A percentile compares a stretch with the other conserved stretches of the same genome.
phyloP scores from a whole-genome alignment of 1,140 invertebrate genomes.

The Phenacoccus solenopsis region DNA sequence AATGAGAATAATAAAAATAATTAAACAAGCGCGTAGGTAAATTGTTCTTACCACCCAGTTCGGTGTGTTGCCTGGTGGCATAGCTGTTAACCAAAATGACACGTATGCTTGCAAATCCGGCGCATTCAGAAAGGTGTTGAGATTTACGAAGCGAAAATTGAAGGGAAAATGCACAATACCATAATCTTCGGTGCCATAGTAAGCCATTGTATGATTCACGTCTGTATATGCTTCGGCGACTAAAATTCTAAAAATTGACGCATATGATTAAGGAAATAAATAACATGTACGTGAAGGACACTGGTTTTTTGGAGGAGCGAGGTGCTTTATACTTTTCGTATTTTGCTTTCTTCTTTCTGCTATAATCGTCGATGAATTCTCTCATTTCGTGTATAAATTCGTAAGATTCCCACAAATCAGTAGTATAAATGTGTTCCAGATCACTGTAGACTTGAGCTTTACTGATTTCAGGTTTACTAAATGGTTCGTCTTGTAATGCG shows the following conservation, averaged over 20 bases:
- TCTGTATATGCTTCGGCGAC: conserved; percentile 34
- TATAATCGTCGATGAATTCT: conserved; percentile 43
- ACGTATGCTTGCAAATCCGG: background rate
- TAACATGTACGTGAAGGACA: background rate
- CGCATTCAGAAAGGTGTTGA: background rate
- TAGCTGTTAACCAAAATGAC: conserved; percentile 37
- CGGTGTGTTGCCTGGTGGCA: conserved; percentile 35
- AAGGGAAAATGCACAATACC: conserved; percentile 36
- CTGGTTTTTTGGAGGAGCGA: background rate
- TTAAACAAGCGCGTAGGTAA: no score
- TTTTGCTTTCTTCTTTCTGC: conserved; percentile 21
- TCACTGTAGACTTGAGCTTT: conserved; percentile 22
- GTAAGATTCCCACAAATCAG: conserved; percentile 43
- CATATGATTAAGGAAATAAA: no score
- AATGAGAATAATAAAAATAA: no score
- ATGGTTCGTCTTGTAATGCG: conserved; percentile 32
- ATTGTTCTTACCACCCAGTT: conserved; percentile 45
- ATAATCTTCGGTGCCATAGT: conserved; percentile 32
- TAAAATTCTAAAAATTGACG: conserved; percentile 33
- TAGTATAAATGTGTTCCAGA: conserved; percentile 47
- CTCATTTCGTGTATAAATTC: conserved; percentile 50
- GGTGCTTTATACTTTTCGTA: background rate
- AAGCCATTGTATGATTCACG: conserved; percentile 30
- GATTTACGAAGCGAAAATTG: conserved; percentile 33
- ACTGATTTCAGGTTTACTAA: background rate